Evolutionary conservation across 1,140 invertebrate genomes (phyloP).

Genomic region (Conopomorpha cramerella): DNA sequence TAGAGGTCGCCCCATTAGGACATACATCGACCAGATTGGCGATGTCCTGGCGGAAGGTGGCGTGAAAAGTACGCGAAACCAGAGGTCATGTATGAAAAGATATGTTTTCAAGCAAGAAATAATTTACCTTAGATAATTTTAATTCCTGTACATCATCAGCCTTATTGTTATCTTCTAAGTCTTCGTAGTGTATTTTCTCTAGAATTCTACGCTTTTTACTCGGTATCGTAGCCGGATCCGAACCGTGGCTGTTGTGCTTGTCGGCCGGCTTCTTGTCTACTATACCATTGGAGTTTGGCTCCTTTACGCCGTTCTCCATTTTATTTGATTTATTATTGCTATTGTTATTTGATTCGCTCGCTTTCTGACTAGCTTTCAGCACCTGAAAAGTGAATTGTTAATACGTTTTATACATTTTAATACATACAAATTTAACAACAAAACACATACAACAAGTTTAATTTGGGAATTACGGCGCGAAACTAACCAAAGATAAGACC

Average conservation of each 20-base stretch:
- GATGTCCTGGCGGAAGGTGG: too few species aligned
- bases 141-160: slow-evolving; percentile 55
- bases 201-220: slow-evolving; percentile 72
- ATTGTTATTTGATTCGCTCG: slow-evolving; percentile 35
- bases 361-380: slow-evolving; percentile 77
- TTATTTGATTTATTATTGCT: slow-evolving; percentile 27
- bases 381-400: too few species aligned
- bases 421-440: too few species aligned
- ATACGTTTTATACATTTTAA: too few species aligned
- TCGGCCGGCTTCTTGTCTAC: slow-evolving; percentile 34
- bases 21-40: too few species aligned
- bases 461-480: too few species aligned
- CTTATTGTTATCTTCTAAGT: slow-evolving; percentile 67
- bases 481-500: too few species aligned
- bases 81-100: too few species aligned
- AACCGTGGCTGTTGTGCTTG: slow-evolving; percentile 14
- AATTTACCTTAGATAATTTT: slow-evolving; percentile 69
- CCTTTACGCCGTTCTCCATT: slow-evolving; percentile 37
- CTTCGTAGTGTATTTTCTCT: slow-evolving; percentile 82
- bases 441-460: too few species aligned
- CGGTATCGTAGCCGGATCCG: slow-evolving; percentile 30
- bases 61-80: too few species aligned
- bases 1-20: too few species aligned
- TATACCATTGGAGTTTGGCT: slow-evolving; percentile 25
- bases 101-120: too few species aligned